Percentiles rank a stretch among this genome's conserved stretches.
These are phyloP conservation scores for Poeciliopsis retropinna DNA, from an alignment of 2,113 vertebrate species.

Conservation along the genomic window DNA sequence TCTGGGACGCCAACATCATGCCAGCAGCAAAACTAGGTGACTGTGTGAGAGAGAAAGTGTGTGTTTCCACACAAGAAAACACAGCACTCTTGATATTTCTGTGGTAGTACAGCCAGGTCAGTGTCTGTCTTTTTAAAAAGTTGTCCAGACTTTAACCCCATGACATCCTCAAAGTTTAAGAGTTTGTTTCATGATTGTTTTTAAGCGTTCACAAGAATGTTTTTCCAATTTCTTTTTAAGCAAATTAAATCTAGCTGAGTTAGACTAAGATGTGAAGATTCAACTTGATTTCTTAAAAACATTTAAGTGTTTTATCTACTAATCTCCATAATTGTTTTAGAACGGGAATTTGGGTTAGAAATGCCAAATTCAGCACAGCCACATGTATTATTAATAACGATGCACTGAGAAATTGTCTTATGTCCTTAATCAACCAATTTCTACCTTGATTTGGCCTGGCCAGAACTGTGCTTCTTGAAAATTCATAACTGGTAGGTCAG, in stretches of 20 bases:
- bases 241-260: background rate
- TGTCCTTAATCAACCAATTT: too few species aligned
- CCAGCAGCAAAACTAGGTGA: constrained; percentile 53
- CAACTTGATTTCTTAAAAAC: too few species aligned
- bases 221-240: background rate
- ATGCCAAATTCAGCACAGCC: background rate
- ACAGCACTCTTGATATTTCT: constrained; percentile 18
- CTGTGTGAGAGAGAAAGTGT: constrained; percentile 7
- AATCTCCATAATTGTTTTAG: background rate
- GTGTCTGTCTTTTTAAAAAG: background rate
- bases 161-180: background rate
- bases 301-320: background rate
- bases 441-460: too few species aligned
- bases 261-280: too few species aligned
- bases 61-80: constrained; percentile 3
- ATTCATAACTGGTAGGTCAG: too few species aligned
- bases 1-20: constrained; percentile 63
- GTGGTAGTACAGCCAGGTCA: background rate
- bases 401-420: too few species aligned
- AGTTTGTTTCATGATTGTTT: background rate
- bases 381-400: too few species aligned
- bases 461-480: too few species aligned
- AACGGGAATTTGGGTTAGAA: background rate
- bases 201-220: background rate
- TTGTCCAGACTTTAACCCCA: background rate